phyloP scores from a whole-genome alignment of 2,797 vertebrate genomes.

The Smutsia temminckii region DNA sequence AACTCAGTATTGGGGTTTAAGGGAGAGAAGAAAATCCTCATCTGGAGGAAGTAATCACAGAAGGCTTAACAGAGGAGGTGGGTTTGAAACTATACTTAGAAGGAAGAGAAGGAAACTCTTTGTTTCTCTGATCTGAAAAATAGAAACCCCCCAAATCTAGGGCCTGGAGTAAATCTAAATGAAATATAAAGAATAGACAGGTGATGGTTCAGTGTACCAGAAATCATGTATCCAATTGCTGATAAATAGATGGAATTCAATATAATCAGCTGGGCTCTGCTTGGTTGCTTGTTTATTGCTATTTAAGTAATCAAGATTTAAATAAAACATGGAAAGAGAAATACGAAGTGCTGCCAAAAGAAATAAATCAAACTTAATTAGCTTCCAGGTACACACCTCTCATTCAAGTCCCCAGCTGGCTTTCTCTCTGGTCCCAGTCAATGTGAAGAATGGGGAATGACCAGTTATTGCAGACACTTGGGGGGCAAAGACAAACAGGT shows the following conservation, averaged over 20 bases:
- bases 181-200: background rate
- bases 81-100: constrained; percentile 12
- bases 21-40: background rate
- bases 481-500: constrained; percentile 52
- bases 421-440: constrained; percentile 1
- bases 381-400: constrained; percentile 54
- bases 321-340: constrained; percentile 69
- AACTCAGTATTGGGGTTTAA: background rate
- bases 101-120: background rate
- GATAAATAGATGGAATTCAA: constrained; percentile 33
- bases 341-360: constrained; percentile 53
- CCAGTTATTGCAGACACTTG: constrained; percentile 1
- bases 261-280: background rate
- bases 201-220: background rate
- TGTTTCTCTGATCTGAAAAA: background rate
- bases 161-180: background rate
- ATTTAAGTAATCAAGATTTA: constrained; percentile 61
- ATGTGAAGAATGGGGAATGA: constrained; percentile 43
- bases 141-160: background rate
- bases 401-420: background rate
- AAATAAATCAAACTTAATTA: constrained; percentile 70
- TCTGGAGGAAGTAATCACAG: background rate
- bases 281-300: constrained; percentile 52
- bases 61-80: background rate
- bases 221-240: background rate